Conservation (phyloP, 1,140 invertebrate genomes). For the Acromyrmex echinatior region DNA sequence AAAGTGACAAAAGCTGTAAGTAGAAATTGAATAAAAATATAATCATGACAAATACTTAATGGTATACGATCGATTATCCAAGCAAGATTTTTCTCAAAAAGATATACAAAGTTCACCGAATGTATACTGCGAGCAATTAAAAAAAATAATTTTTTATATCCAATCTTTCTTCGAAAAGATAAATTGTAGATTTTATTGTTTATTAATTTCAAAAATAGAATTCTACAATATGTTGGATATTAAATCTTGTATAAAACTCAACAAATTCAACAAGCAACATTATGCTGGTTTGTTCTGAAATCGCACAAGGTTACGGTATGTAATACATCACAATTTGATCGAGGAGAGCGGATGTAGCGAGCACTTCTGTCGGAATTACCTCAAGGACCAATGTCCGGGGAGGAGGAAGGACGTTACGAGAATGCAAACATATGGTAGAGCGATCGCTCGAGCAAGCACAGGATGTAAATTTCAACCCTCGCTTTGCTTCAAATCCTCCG, state of each 20-base stretch:
- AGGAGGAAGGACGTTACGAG: slow-evolving; percentile 41
- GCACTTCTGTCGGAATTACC: slow-evolving; percentile 72
- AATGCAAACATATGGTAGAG: slow-evolving; percentile 72
- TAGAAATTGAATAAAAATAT: background rate
- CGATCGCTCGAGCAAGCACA: slow-evolving; percentile 66
- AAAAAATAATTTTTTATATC: background rate
- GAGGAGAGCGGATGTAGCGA: slow-evolving; percentile 55
- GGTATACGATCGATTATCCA: background rate
- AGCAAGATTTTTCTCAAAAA: background rate
- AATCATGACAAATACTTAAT: background rate
- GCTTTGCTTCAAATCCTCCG: slow-evolving; percentile 52
- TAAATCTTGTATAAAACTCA: slow-evolving; percentile 4
- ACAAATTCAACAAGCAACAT: background rate
- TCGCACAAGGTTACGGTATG: slow-evolving; percentile 1
- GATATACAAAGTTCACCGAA: background rate
- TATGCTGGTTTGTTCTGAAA: slow-evolving; percentile 60
- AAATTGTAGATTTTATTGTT: background rate
- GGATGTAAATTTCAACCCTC: slow-evolving; percentile 74
- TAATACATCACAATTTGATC: slow-evolving; percentile 70
- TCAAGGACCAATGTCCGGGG: slow-evolving; percentile 51
- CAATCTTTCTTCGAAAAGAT: background rate
- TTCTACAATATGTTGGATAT: background rate
- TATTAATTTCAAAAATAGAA: background rate
- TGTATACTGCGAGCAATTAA: background rate
- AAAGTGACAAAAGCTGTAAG: background rate